Percentiles rank a stretch among this genome's conserved stretches.
Evolutionary conservation across 92 coral and sea anemone species (phyloP).

Genomic region (Zoanthus sansibaricus): DNA sequence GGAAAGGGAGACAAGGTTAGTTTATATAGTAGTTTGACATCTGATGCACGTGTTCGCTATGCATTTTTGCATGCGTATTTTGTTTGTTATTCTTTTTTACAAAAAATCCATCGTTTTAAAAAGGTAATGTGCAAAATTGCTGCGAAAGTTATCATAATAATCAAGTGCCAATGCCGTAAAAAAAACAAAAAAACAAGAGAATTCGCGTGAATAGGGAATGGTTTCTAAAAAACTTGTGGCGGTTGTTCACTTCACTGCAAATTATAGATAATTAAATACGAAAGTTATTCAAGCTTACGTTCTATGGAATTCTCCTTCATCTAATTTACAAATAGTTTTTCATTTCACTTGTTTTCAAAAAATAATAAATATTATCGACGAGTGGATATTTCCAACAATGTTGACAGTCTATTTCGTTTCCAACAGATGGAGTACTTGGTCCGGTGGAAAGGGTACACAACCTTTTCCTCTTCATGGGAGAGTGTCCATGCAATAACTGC

Average conservation of each 20-base stretch:
- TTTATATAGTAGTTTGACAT: background rate
- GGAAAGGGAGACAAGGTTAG: slow-evolving; percentile 5
- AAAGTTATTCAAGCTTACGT: background rate
- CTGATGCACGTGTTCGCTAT: background rate
- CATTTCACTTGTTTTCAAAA: background rate
- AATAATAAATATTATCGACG: background rate
- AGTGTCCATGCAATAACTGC: background rate
- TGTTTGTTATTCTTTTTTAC: background rate
- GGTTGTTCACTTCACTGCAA: background rate
- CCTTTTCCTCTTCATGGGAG: slow-evolving; percentile 3
- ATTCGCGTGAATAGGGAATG: too few relatives aligned
- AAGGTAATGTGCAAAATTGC: too few relatives aligned
- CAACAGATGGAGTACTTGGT: slow-evolving; percentile 14
- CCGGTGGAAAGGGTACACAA: background rate
- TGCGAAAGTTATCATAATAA: too few relatives aligned
- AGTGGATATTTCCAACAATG: background rate
- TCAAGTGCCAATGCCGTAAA: too few relatives aligned
- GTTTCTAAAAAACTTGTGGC: too few relatives aligned
- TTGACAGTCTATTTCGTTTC: background rate
- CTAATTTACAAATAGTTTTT: background rate
- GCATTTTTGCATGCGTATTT: background rate
- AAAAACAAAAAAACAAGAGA: too few relatives aligned
- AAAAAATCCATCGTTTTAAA: background rate
- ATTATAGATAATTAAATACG: background rate
- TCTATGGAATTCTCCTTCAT: background rate